Base-by-base conservation (phyloP, 2,888 invertebrate species). In the Diadegma fenestrale region DNA sequence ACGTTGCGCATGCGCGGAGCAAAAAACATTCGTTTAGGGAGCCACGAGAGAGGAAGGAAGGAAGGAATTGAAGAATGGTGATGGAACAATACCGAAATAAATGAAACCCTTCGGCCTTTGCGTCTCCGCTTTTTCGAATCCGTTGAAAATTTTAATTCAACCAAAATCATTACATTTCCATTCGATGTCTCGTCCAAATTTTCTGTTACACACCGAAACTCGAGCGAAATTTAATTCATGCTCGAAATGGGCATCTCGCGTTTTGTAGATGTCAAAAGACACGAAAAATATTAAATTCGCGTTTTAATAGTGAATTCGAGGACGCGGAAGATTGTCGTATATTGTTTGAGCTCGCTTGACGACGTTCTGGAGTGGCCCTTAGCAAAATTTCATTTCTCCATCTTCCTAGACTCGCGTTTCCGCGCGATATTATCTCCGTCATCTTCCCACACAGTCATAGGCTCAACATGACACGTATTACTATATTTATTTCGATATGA, bases 351-450 rank as follows among this genome's bases (percentile, higher is more conserved):
- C n/a, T n/a, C 26, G 14, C 58, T 58, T 14, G 5, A 14, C 26
- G 58, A 4, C 26, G 12, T 14, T 26, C 12, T 26, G 14, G 8
- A 45, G 12, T 26, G 22, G 22, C 41, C 45, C 22, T 43, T 26
- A 26, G 41, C 26, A 26, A 43, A 22, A 43, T 26, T 45, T 43
- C 14, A 68, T 43, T 72, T 41, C 41, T 48, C 37, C 22, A 19
- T 54, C 12, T 17, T 54, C 14, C 22, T 22, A 22, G 72, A 72
- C 37, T 14, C n/a, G 41, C 37, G 51, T 26, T 41, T 54, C 33
- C 22, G 72, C 54, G 45, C 68, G 17, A 22, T 43, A 68, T 41
- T 72, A 54, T 72, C 51, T 54, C 19, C 54, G 72, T 41, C 72
- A 58, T 58, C 54, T 22, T 54, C 41, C 72, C 33, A 41, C 72